A percentile compares a stretch with the other conserved stretches of the same genome.
Evolutionary conservation across 2,113 vertebrate species (phyloP).

Genomic region (Monopterus albus): DNA sequence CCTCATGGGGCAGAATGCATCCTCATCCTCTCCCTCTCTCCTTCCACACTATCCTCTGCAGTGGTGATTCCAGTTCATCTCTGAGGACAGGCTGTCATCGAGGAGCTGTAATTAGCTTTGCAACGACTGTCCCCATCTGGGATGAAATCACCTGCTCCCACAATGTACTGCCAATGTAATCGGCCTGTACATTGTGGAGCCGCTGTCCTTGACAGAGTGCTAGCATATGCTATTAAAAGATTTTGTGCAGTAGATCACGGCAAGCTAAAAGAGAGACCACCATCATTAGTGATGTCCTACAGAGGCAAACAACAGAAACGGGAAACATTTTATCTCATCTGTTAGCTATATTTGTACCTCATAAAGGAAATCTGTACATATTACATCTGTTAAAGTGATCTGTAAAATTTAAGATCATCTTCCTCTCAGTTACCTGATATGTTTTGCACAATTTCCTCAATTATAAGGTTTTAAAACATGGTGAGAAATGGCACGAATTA

Average conservation of each 20-base stretch:
- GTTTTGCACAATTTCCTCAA: too few species aligned
- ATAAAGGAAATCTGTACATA: neutral
- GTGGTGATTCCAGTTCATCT: slow-evolving; percentile 36
- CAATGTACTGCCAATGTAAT: slow-evolving; percentile 57
- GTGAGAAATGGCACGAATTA: too few species aligned
- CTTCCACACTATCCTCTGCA: slow-evolving; percentile 8
- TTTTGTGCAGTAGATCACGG: slow-evolving; percentile 20
- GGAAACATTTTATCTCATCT: neutral
- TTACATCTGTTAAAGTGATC: neutral
- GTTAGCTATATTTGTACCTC: too few species aligned
- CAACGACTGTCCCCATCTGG: slow-evolving; percentile 39
- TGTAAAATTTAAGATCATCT: neutral
- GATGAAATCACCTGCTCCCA: slow-evolving; percentile 63
- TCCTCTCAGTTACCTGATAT: too few species aligned
- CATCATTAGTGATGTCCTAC: slow-evolving; percentile 15
- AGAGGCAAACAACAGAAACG: neutral
- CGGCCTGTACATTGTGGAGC: slow-evolving; percentile 37
- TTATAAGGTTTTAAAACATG: too few species aligned
- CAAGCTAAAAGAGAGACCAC: slow-evolving; percentile 9
- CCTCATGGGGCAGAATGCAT: slow-evolving; percentile 18
- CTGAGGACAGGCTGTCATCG: slow-evolving; percentile 48
- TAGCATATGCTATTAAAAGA: slow-evolving; percentile 23
- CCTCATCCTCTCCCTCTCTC: neutral
- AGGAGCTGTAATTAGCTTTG: slow-evolving; percentile 68
- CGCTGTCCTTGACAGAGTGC: slow-evolving; percentile 16